Evolutionary conservation across 2,113 vertebrate species (phyloP).

Genomic region (Athene noctua): DNA sequence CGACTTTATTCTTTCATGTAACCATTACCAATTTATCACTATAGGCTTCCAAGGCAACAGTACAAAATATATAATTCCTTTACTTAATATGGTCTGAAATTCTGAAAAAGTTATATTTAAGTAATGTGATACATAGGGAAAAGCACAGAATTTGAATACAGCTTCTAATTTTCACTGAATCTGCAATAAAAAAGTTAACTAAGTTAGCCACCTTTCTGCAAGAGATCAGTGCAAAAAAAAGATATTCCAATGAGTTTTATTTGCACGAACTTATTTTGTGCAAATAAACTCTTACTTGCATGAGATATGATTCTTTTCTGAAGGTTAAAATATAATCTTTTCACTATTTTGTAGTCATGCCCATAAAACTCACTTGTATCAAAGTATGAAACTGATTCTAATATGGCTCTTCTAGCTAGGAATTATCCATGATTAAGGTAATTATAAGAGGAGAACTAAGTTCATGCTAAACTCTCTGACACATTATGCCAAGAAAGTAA

Average conservation of each 20-base stretch:
- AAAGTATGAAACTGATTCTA: constrained; percentile 16
- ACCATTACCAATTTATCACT: neutral
- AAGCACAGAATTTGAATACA: constrained; percentile 42
- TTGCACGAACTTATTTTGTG: neutral
- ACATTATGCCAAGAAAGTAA: neutral
- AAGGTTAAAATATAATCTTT: constrained; percentile 11
- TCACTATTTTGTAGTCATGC: neutral
- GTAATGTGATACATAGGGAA: neutral
- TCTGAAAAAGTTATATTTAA: neutral
- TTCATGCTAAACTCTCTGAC: neutral
- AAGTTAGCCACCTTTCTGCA: neutral
- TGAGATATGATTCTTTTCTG: neutral
- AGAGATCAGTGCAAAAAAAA: neutral
- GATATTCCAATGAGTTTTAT: neutral
- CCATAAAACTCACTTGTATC: constrained; percentile 14
- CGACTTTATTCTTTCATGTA: neutral
- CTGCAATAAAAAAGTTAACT: neutral
- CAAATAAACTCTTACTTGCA: neutral
- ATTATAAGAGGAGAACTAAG: constrained; percentile 22
- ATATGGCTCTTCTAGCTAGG: neutral
- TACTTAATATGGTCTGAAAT: constrained; percentile 27
- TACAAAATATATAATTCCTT: constrained; percentile 7
- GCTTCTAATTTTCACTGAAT: constrained; percentile 16
- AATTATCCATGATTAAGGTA: constrained; percentile 30
- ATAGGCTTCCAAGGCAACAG: neutral